phyloP scores from a whole-genome alignment of 2,113 vertebrate species.

The Stictonetta naevosa region DNA sequence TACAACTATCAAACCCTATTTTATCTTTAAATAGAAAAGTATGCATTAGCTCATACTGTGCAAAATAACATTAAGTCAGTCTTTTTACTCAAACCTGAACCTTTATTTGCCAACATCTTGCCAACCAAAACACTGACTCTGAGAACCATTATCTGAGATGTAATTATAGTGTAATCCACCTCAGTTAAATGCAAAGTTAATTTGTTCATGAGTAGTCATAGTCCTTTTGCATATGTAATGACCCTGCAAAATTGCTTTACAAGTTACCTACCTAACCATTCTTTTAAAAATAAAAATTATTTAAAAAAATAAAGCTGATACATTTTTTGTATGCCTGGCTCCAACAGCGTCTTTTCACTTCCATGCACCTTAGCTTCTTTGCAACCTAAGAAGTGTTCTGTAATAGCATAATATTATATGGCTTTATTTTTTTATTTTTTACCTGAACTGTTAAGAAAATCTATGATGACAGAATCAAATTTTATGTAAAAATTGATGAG shows the following conservation, averaged over 20 bases:
- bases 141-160: background rate
- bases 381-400: background rate
- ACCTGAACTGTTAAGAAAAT: background rate
- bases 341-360: background rate
- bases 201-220: background rate
- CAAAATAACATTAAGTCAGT: slow-evolving; percentile 35
- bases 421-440: background rate
- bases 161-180: background rate
- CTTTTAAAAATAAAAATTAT: background rate
- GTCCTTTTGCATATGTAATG: background rate
- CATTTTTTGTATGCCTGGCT: background rate
- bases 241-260: background rate
- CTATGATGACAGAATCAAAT: background rate
- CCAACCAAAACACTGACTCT: background rate
- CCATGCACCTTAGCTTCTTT: background rate
- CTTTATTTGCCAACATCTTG: background rate
- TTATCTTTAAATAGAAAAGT: background rate
- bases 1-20: background rate
- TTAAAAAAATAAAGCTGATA: no score
- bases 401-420: rapidly evolving
- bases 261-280: background rate
- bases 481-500: background rate
- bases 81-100: background rate
- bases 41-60: background rate
- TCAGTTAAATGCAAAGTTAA: background rate